Evolutionary conservation across 2,888 invertebrate genomes (phyloP).

Genomic region (Eupithecia subfuscata): DNA sequence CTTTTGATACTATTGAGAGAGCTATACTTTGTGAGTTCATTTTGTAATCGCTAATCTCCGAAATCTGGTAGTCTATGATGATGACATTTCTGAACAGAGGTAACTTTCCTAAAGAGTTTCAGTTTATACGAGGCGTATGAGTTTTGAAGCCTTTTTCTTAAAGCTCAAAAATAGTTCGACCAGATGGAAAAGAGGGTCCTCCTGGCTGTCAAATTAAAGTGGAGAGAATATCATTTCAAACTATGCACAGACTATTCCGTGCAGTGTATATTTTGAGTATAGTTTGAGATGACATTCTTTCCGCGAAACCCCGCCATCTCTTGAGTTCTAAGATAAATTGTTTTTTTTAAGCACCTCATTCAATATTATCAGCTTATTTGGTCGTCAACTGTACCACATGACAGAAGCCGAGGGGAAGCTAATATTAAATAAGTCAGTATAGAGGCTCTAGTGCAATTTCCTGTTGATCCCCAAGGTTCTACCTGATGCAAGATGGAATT

Average conservation of each 20-base stretch:
- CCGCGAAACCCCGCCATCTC: neutral
- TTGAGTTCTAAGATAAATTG: neutral
- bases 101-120: neutral
- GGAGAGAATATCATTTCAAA: too few species aligned
- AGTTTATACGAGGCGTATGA: neutral
- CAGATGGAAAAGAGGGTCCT: neutral
- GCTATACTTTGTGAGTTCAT: neutral
- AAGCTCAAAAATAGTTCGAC: neutral
- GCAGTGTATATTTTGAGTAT: too few species aligned
- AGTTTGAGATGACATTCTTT: neutral
- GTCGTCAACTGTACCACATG: neutral
- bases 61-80: neutral
- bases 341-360: neutral
- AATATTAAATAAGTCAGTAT: neutral
- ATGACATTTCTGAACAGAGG: neutral
- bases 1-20: too few species aligned
- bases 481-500: slow-evolving; percentile 22
- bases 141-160: neutral
- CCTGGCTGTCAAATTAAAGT: too few species aligned
- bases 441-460: slow-evolving; percentile 7
- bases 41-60: neutral
- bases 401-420: neutral
- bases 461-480: slow-evolving; percentile 7
- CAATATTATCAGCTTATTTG: neutral
- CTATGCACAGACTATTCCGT: too few species aligned